phyloP scores from a whole-genome alignment of 92 coral and sea anemone genomes.

The Porites cylindrica region DNA sequence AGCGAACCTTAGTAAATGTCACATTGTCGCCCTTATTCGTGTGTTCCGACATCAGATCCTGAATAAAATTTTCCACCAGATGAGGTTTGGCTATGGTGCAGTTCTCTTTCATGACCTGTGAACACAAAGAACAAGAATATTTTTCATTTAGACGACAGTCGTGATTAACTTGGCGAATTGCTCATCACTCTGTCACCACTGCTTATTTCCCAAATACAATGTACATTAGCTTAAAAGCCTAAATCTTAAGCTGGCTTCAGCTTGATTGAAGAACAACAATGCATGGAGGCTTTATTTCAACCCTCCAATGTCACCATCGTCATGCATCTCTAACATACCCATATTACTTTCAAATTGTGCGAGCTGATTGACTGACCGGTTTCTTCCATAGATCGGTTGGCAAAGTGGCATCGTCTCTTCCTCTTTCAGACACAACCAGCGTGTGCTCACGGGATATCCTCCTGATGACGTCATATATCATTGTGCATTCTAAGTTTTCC shows the following conservation, averaged over 20 bases:
- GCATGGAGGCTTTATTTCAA: too few species aligned
- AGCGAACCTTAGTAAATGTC: conserved; percentile 78
- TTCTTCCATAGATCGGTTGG: conserved; percentile 98
- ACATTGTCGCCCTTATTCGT: conserved; percentile 79
- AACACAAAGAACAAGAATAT: neutral
- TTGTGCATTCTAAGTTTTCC: conserved; percentile 96
- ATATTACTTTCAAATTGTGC: too few species aligned
- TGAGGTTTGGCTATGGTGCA: conserved; percentile 94
- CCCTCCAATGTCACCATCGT: too few species aligned
- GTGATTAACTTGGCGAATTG: too few species aligned
- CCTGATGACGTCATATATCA: conserved; percentile 94
- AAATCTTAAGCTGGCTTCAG: too few species aligned
- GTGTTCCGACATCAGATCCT: conserved; percentile 89
- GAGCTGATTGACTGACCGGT: conserved; percentile 69
- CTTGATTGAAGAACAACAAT: too few species aligned
- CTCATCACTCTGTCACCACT: too few species aligned
- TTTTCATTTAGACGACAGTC: neutral
- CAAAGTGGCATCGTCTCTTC: conserved; percentile 97
- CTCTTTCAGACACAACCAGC: conserved; percentile 94
- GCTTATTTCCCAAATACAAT: too few species aligned
- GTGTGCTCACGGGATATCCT: conserved; percentile 99
- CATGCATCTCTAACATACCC: too few species aligned
- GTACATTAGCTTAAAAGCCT: too few species aligned
- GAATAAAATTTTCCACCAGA: conserved; percentile 93
- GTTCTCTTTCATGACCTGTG: conserved; percentile 96